Base-by-base conservation (phyloP, 2,797 vertebrate genomes). In the Aldrovandia affinis region DNA sequence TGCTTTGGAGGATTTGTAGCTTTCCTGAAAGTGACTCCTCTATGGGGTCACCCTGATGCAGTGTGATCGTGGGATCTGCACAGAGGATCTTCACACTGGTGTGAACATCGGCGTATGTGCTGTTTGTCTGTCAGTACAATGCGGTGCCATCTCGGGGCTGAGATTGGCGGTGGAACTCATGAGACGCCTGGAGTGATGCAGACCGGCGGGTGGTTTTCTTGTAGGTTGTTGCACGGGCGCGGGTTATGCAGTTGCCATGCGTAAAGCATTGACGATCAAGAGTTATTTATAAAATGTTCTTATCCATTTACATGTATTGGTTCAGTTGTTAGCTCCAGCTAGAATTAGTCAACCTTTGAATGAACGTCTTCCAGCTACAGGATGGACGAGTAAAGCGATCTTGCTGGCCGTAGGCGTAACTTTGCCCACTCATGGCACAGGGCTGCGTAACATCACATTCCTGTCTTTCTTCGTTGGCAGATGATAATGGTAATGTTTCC, bases 281-380 rank as follows among this genome's bases (percentile, higher is more conserved):
- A 47, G 15, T 44, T 77, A 77, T 77, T 77, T 0, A 68, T 77
- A 10, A 25, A 42, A 25, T 47, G 42, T 77, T 77, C 25, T 42
- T 47, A 6, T 44, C 42, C 68, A 73, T 30, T 28, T 14, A 12
- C 9, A 33, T 65, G 14, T 28, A 9, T 33, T 30, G 33, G 20
- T 12, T 18, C 22, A 3, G 39, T 47, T 77, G 73, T n/a, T 47
- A 2, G 18, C n/a, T 77, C 33, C 18, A 70, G 15, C 33, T 3
- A 70, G 33, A 39, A 39, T 70, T 33, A 70, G 68, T 70, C 68
- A 70, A 39, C 68, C 36, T 70, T 20, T 77, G 42, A 47, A 75
- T 6, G 20, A 42, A 75, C 12, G 39, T 77, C 73, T 77, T 44
- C 42, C 22, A 25, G 73, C 73, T 28, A 3, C 9, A 77, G 33